Percentiles rank a stretch among this genome's conserved stretches.
Conservation (phyloP, 1,140 invertebrate genomes). For the Goniozus legneri region DNA sequence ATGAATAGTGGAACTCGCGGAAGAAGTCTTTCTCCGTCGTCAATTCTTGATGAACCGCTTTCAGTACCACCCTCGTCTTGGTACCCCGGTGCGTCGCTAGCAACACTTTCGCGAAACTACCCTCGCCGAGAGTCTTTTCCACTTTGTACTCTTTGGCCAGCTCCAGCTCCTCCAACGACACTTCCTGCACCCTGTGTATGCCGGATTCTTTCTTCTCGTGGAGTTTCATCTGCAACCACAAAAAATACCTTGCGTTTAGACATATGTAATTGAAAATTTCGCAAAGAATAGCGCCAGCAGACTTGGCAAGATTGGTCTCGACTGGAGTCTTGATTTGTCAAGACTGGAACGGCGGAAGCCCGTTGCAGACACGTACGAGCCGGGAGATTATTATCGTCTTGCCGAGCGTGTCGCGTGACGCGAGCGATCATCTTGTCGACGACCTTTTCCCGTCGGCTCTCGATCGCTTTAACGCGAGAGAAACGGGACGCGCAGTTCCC, state of each 20-base stretch:
- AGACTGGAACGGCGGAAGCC: too few relatives aligned
- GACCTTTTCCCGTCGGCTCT: too few relatives aligned
- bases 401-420: too few relatives aligned
- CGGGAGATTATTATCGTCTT: too few relatives aligned
- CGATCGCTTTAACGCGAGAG: too few relatives aligned
- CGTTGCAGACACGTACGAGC: too few relatives aligned
- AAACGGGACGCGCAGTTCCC: too few relatives aligned
- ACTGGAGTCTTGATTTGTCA: too few relatives aligned
- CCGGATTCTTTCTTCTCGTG: conserved; percentile 49
- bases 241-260: neutral
- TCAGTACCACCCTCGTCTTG: conserved; percentile 62
- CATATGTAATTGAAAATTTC: too few relatives aligned
- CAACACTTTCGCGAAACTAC: conserved; percentile 68
- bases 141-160: conserved; percentile 65
- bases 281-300: too few relatives aligned
- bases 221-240: conserved; percentile 47
- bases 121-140: conserved; percentile 63
- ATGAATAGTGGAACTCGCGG: conserved; percentile 74
- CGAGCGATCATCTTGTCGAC: too few relatives aligned
- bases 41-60: conserved; percentile 66
- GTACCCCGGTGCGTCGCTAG: conserved; percentile 61
- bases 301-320: too few relatives aligned
- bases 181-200: conserved; percentile 58
- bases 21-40: conserved; percentile 69
- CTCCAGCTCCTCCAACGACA: conserved; percentile 56